Evolutionary conservation across 2,888 invertebrate genomes (phyloP), one percentile per base, ranked within the genome.

Genomic region (Cheilosia vernalis): DNA sequence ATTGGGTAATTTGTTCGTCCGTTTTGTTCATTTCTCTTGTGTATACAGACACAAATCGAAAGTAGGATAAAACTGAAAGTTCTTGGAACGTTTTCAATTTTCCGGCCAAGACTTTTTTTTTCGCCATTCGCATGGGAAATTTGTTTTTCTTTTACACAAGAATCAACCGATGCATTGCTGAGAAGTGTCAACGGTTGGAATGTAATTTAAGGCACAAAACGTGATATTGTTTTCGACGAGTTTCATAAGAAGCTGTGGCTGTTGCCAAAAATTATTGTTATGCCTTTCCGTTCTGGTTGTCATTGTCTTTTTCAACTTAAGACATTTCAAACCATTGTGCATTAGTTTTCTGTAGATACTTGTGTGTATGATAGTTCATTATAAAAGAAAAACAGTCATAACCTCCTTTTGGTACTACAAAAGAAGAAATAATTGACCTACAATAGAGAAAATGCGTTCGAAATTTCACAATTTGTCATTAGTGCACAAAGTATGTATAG

Each of bases 21-120:
- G 17, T 24, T 55, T 58, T 21, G 40, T 33, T 33, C 44, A 21
- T 30, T 33, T 27, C 5, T 44, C n/a, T 19, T n/a, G 56, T 69
- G n/a, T 69, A 37, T 61, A 55, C 21, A 74, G 37, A 37, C 74
- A 81, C 70, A 80, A 76, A 84, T 76, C 70, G 80, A 84, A 84
- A 84, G 84, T 84, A 76, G 74, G 70, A 70, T 84, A 84, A 74
- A 74, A 84, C 67, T 74, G 78, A 83, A 79, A 83, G 84, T 80
- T 70, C 70, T 80, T 84, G 84, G 84, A 84, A 47, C 33, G 70
- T 74, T 61, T 84, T 84, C 84, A 84, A 84, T 70, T 74, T 84
- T 64, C 13, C 27, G 5, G 19, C 40, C 63, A 37, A 13, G 13
- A 6, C 56, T 58, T 27, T 42, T 19, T 33, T 51, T 49, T 19